Evolutionary conservation across 2,888 invertebrate species (phyloP), one percentile per base, ranked within the genome.

Genomic region (Chrysolina oricalcia): DNA sequence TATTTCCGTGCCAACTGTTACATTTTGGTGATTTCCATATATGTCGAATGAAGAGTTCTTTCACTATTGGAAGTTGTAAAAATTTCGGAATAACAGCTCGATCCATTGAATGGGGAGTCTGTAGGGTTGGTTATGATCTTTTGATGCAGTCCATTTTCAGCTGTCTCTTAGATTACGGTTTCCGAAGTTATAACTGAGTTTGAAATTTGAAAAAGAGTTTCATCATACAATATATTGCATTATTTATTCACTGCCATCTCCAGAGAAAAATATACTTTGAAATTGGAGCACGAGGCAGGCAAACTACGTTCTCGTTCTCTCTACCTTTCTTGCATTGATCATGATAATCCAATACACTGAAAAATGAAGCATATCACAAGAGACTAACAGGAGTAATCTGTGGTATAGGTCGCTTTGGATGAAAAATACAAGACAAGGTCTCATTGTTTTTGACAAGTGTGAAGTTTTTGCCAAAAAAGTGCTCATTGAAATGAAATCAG

Each of bases 11-110:
- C 81, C 43, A 83, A 53, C 11, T 41, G 73, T 68, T 84, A 84
- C 81, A 83, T 84, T 70, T 81, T 82, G 0, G 80, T 78, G 2
- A 84, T 82, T 10, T 82, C 83, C 15, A 74, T 64, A 76, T 84
- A 82, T 43, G 73, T 77, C 1, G 67, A 13, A 70, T 83, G 80
- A 17, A 80, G 59, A n/a, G n/a, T 72, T 81, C 73, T 46, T 72
- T 48, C 40, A 82, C 59, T 13, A 81, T 76, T n/a, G 17, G 50
- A 41, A 67, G 15, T 21, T 65, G 75, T 56, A 81, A 62, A 1
- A 53, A 59, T 59, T 67, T 70, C 43, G 83, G 78, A 62, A 81
- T 78, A 17, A 75, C 73, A 63, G 40, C 50, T n/a, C 50, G 48
- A 35, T 68, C 27, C 27, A 19, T 41, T 41, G 15, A 62, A 62